phyloP scores from a whole-genome alignment of 2,113 vertebrate species.

The Seriola aureovittata region DNA sequence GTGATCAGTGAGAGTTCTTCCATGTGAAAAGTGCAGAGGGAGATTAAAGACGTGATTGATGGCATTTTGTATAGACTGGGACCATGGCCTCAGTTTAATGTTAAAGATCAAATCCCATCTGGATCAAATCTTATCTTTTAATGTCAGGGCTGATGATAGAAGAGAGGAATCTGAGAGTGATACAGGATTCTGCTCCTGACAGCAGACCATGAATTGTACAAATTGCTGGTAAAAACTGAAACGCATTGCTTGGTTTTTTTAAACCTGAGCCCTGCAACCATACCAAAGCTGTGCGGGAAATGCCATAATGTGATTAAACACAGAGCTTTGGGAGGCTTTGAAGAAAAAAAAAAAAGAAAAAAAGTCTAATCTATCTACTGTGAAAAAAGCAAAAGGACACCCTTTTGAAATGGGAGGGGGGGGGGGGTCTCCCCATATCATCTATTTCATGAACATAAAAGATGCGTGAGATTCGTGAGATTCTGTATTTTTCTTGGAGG shows the following conservation, averaged over 20 bases:
- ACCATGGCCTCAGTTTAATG: conserved; percentile 66
- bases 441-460: conserved; percentile 68
- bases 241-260: conserved; percentile 66
- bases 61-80: conserved; percentile 53
- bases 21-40: conserved; percentile 48
- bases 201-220: conserved; percentile 72
- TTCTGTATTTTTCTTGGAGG: conserved; percentile 45
- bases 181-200: conserved; percentile 53
- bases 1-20: conserved; percentile 44
- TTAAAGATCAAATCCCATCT: conserved; percentile 74
- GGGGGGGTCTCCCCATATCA: conserved; percentile 46
- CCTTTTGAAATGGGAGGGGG: conserved; percentile 63
- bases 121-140: conserved; percentile 74
- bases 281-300: conserved; percentile 58
- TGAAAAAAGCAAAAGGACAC: conserved; percentile 71
- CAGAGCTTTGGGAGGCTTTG: conserved; percentile 77
- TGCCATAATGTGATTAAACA: conserved; percentile 82
- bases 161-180: conserved; percentile 51
- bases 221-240: conserved; percentile 68
- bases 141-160: conserved; percentile 66
- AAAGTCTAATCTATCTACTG: conserved; percentile 69
- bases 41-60: conserved; percentile 74
- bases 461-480: conserved; percentile 61
- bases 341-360: conserved; percentile 47
- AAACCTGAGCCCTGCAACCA: conserved; percentile 74